These are phyloP conservation scores for Temnothorax curvispinosus DNA, from an alignment of 1,140 invertebrate species.

Conservation along the genomic window DNA sequence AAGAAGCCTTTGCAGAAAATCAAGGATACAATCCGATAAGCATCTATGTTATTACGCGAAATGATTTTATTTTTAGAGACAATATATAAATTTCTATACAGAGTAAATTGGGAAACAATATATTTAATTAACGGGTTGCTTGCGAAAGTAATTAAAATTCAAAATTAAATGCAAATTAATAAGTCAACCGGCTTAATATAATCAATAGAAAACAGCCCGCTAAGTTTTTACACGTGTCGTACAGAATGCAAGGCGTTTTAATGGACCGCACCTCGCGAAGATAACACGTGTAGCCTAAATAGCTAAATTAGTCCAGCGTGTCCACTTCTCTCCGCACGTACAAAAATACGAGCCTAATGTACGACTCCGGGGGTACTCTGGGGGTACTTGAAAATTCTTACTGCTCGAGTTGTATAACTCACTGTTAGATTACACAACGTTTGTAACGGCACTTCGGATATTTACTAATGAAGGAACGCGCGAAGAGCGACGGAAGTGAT, in stretches of 20 bases:
- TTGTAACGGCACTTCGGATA: conserved; percentile 23
- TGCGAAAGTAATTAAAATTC: not conserved
- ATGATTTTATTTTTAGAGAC: conserved; percentile 2
- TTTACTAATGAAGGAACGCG: conserved; percentile 34
- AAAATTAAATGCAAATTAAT: not conserved
- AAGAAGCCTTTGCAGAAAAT: conserved; percentile 2
- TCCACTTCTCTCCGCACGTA: not conserved
- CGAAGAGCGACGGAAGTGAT: conserved; percentile 36
- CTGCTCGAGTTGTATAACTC: not conserved
- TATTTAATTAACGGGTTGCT: not conserved
- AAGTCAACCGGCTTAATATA: no score
- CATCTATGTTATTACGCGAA: not conserved
- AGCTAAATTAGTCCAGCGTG: not conserved
- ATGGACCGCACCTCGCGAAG: not conserved
- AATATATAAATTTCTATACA: not conserved
- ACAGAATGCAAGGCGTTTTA: not conserved
- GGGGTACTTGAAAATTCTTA: conserved; percentile 44
- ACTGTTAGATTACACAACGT: not conserved
- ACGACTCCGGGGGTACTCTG: not conserved
- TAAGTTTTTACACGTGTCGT: not conserved
- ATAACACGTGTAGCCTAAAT: conserved; percentile 22
- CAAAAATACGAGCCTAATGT: conserved; percentile 26
- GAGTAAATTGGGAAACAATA: not conserved
- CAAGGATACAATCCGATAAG: not conserved
- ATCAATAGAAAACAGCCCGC: not conserved